phyloP scores from a whole-genome alignment of 2,797 vertebrate genomes.

The Hemitrygon akajei region DNA sequence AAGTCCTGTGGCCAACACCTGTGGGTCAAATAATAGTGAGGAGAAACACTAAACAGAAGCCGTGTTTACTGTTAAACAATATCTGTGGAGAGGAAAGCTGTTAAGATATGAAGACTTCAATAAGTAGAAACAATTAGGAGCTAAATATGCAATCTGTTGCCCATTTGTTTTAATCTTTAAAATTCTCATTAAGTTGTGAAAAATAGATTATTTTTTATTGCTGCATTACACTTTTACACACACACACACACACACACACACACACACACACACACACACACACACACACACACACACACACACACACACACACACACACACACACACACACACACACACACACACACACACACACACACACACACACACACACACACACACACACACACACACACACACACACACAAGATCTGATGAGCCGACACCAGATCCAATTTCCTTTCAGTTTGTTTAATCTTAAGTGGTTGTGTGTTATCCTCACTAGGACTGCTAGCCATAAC shows the following conservation, averaged over 20 bases:
- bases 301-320: too few species aligned
- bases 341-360: too few species aligned
- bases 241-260: too few species aligned
- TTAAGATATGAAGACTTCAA: neutral
- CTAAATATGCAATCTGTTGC: neutral
- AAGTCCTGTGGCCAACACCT: constrained; percentile 93
- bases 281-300: too few species aligned
- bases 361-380: too few species aligned
- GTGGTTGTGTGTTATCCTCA: neutral
- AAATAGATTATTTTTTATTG: neutral
- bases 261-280: too few species aligned
- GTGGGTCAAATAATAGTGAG: constrained; percentile 42
- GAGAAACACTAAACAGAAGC: neutral
- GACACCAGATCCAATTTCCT: neutral
- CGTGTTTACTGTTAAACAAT: neutral
- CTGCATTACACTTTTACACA: neutral
- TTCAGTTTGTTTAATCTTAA: neutral
- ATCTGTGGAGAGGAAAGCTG: neutral
- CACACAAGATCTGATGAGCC: neutral
- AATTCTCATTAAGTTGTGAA: neutral
- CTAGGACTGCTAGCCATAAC: neutral
- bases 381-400: too few species aligned
- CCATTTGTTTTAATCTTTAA: neutral
- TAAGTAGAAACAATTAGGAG: neutral
- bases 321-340: too few species aligned